Evolutionary conservation across 2,113 vertebrate genomes (phyloP), one percentile per base, ranked within the genome.

Genomic region (Dromas ardeola): DNA sequence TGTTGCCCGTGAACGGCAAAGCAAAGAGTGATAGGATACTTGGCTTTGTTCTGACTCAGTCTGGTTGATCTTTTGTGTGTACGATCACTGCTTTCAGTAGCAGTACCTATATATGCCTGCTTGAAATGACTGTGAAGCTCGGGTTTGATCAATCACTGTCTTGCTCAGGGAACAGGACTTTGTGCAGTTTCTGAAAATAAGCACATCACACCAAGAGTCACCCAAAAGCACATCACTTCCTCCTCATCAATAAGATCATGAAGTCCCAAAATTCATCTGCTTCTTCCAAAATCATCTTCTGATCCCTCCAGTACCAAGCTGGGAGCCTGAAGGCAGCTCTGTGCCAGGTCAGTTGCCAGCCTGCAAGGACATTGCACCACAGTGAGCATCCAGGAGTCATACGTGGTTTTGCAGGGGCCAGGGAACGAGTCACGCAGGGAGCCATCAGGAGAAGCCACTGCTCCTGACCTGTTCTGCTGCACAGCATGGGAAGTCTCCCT

Each of bases 11-110:
- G 50, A 61, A 42, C 45, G 27, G 65, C 72, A 78, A 69, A 86
- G 42, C 50, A 81, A 63, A 92, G 73, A 84, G 13, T 77, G 89
- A 13, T 40, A 89, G 69, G 69, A 76, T 76, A 81, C 9, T 78
- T 76, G 70, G 38, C 81, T 93, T 87, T 89, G 52, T 69, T 94
- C 91, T 95, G 77, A 91, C 91, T 96, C 93, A 91, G 43, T 49
- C 55, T 63, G 65, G 81, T 72, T 76, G 65, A 47, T 59, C 63
- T 91, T 91, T 15, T 38, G 11, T 49, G 38, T 62, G 65, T 76
- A 40, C 0, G 1, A 79, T 40, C 66, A 81, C 66, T 76, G 74
- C 34, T 94, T 94, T 91, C 87, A 61, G 73, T 26, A 87, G 36
- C 86, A 87, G 66, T 27, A 82, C 34, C 43, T 76, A 15, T 59